These are phyloP conservation scores for Notolabrus celidotus DNA, from an alignment of 2,797 vertebrate species.

Conservation along the genomic window DNA sequence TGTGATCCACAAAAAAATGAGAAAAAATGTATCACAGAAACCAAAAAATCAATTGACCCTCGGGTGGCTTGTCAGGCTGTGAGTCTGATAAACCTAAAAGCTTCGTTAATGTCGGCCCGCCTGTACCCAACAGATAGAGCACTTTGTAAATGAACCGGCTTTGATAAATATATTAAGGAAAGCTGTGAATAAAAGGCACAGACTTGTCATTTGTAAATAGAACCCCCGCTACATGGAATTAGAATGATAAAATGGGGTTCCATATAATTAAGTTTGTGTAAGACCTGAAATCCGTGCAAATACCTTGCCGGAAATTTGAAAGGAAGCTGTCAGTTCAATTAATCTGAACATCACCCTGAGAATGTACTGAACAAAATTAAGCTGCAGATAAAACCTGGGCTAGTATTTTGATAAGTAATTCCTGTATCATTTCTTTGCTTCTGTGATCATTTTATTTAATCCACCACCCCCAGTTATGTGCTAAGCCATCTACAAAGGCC, in stretches of 20 bases:
- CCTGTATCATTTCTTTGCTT: slow-evolving; percentile 99
- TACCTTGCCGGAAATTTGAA: slow-evolving; percentile 99
- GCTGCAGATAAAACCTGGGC: slow-evolving; percentile 97
- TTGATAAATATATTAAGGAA: slow-evolving; percentile 99
- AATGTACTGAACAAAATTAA: slow-evolving; percentile 99
- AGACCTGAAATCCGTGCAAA: slow-evolving; percentile 99
- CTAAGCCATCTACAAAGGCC: slow-evolving; percentile 98
- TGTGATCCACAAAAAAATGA: slow-evolving; percentile 98
- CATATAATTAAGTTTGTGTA: slow-evolving; percentile 99
- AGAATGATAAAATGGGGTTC: slow-evolving; percentile 99
- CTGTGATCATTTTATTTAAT: slow-evolving; percentile 99
- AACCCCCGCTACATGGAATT: slow-evolving; percentile 99
- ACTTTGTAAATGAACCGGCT: slow-evolving; percentile 99
- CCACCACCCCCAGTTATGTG: slow-evolving; percentile 94
- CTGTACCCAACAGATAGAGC: slow-evolving; percentile 99
- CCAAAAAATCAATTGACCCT: slow-evolving; percentile 99
- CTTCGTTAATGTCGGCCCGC: slow-evolving; percentile 99
- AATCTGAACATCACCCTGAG: slow-evolving; percentile 99
- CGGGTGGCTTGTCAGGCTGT: slow-evolving; percentile 98
- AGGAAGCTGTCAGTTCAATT: slow-evolving; percentile 99
- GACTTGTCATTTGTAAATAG: slow-evolving; percentile 99
- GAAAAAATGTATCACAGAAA: slow-evolving; percentile 98
- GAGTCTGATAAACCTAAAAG: slow-evolving; percentile 99
- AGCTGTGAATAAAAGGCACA: slow-evolving; percentile 99
- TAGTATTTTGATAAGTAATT: slow-evolving; percentile 99